Evolutionary conservation across 2,797 vertebrate genomes (phyloP).

Genomic region (Brachyalestes nurse): DNA sequence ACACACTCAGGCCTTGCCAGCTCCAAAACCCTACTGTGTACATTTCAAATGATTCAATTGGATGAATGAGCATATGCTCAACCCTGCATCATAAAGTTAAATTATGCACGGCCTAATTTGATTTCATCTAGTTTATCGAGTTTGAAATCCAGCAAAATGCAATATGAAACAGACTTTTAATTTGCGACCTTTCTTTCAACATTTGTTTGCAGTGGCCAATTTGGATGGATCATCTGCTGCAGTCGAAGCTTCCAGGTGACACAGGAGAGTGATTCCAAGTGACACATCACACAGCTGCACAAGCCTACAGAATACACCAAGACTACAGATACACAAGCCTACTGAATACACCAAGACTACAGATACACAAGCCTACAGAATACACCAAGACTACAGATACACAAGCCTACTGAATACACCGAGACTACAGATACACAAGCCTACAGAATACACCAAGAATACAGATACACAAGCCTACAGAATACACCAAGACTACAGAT

Average conservation of each 20-base stretch:
- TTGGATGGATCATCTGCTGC: constrained; percentile 53
- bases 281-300: constrained; percentile 32
- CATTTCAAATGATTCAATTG: constrained; percentile 81
- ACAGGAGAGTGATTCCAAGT: constrained; percentile 47
- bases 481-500: not conserved
- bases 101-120: constrained; percentile 79
- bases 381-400: not conserved
- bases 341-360: not conserved
- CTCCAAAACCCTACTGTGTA: constrained; percentile 74
- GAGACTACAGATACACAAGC: not conserved
- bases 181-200: constrained; percentile 56
- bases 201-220: constrained; percentile 49
- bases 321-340: not conserved
- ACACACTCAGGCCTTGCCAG: constrained; percentile 66
- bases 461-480: not conserved
- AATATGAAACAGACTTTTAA: constrained; percentile 66
- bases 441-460: not conserved
- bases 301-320: not conserved
- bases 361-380: not conserved
- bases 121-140: constrained; percentile 62
- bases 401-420: not conserved
- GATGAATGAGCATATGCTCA: constrained; percentile 82
- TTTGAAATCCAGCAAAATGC: constrained; percentile 62
- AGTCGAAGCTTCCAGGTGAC: constrained; percentile 43
- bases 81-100: constrained; percentile 76